phyloP scores from a whole-genome alignment of 2,888 invertebrate genomes.

The Dynastes hyllus region DNA sequence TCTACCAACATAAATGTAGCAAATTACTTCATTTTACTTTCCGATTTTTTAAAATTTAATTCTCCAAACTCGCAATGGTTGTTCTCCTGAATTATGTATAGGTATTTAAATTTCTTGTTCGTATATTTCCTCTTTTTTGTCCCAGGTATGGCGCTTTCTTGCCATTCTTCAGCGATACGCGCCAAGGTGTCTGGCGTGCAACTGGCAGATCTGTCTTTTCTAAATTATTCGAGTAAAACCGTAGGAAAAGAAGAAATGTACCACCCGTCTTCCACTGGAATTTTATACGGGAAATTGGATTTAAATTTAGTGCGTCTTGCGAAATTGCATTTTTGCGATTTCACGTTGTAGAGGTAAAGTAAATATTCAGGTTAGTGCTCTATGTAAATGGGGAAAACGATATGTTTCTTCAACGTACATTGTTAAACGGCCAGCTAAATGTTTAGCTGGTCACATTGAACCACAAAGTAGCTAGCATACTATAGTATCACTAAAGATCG shows the following conservation, averaged over 20 bases:
- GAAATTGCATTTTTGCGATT: constrained; percentile 23
- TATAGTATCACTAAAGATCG: no score
- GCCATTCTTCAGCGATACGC: constrained; percentile 16
- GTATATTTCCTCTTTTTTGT: constrained; percentile 36
- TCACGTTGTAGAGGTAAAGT: neutral
- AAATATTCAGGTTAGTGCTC: neutral
- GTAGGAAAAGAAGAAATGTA: constrained; percentile 16
- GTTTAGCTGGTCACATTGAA: no score
- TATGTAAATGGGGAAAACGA: neutral
- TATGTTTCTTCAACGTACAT: neutral
- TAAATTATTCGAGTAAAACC: constrained; percentile 43
- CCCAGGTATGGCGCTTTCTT: neutral
- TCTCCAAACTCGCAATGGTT: constrained; percentile 36
- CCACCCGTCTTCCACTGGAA: constrained; percentile 23
- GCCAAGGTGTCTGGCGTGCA: constrained; percentile 37
- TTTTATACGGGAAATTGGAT: constrained; percentile 39
- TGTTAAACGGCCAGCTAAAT: neutral
- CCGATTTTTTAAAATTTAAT: constrained; percentile 36
- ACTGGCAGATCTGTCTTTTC: constrained; percentile 41
- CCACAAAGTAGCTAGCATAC: no score
- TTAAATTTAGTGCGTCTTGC: constrained; percentile 38
- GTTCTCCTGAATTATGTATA: constrained; percentile 46
- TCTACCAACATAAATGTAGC: constrained; percentile 3
- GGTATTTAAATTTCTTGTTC: constrained; percentile 38
- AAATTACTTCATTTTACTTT: constrained; percentile 27